Conservation (phyloP, 2,797 vertebrate species). For the Falco berigora region DNA sequence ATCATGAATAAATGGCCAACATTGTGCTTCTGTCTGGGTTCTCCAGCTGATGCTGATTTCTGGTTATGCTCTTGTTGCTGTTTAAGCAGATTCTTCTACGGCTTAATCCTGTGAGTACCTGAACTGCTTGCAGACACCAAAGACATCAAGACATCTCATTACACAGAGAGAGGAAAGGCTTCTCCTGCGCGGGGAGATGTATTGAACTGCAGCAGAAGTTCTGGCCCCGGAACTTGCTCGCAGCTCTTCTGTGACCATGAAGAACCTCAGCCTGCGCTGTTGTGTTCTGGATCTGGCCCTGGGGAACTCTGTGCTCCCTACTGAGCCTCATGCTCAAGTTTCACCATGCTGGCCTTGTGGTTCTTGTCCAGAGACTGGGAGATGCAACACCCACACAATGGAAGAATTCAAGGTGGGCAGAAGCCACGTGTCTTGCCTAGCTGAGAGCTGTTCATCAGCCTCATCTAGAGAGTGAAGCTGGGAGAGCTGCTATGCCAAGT, state of each 20-base stretch:
- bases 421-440: not conserved
- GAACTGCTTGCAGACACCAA: not conserved
- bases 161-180: not conserved
- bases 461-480: not conserved
- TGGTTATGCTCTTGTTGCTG: not conserved
- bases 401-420: not conserved
- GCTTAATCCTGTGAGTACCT: not conserved
- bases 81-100: not conserved
- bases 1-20: not conserved
- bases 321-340: not conserved
- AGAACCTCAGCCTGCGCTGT: not conserved
- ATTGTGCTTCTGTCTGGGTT: not conserved
- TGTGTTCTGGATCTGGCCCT: not conserved
- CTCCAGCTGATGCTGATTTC: not conserved
- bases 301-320: not conserved
- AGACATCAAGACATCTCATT: not conserved
- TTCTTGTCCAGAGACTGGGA: not conserved
- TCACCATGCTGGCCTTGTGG: not conserved
- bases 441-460: not conserved
- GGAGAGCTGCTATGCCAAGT: not conserved
- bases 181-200: not conserved
- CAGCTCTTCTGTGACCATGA: not conserved
- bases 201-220: not conserved
- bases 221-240: not conserved
- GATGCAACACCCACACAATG: rapidly evolving